Evolutionary conservation across 2,113 vertebrate species (phyloP).

Genomic region (Cebidichthys violaceus): DNA sequence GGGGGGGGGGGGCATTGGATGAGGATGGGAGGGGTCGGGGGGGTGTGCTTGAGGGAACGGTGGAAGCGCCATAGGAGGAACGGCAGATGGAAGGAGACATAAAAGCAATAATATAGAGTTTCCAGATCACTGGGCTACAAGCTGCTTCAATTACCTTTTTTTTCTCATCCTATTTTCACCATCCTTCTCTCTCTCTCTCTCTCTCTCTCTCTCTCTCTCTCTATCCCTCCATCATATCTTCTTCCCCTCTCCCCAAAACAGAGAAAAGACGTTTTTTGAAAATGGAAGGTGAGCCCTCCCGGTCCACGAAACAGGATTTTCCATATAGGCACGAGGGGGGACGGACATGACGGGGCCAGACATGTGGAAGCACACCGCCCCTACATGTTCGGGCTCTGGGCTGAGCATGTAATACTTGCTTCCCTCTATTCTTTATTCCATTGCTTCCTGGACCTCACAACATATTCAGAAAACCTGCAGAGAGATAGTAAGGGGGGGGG

Average conservation of each 20-base stretch:
- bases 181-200: background rate
- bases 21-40: conserved; percentile 6
- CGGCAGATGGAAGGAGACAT: conserved; percentile 68
- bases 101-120: conserved; percentile 73
- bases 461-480: conserved; percentile 17
- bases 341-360: background rate
- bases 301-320: conserved; percentile 66
- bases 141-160: conserved; percentile 68
- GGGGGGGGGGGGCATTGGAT: conserved; percentile 3
- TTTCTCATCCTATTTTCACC: conserved; percentile 43
- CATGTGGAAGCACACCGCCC: conserved; percentile 26
- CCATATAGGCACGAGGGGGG: conserved; percentile 43
- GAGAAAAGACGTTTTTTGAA: conserved; percentile 54
- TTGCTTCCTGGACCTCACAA: conserved; percentile 42
- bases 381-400: conserved; percentile 51
- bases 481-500: conserved; percentile 17
- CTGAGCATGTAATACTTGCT: conserved; percentile 45
- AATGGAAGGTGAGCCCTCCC: conserved; percentile 54
- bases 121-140: conserved; percentile 75
- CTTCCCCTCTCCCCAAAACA: conserved; percentile 1
- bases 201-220: background rate
- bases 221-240: conserved; percentile 23
- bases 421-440: conserved; percentile 56
- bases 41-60: conserved; percentile 31
- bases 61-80: conserved; percentile 46